Conservation (phyloP, 2,797 vertebrate species). For the Coilia nasus region DNA sequence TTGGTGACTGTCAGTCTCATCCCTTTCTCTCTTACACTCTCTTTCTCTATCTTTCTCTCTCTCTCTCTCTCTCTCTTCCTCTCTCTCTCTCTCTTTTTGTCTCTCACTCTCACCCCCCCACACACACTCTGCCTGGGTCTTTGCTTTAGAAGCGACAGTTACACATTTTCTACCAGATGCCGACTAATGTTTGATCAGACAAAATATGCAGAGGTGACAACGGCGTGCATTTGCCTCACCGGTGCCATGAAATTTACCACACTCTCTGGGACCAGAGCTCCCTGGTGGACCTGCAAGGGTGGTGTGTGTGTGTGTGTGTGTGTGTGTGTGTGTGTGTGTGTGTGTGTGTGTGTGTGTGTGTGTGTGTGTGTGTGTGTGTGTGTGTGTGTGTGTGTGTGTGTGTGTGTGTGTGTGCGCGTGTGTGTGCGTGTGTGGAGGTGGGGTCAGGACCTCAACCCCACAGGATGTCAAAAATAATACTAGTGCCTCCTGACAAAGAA, state of each 20-base stretch:
- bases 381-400: too few species aligned
- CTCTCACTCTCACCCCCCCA: neutral
- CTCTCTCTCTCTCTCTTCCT: neutral
- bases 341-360: too few species aligned
- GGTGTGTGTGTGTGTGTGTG: too few species aligned
- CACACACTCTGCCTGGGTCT: slow-evolving; percentile 75
- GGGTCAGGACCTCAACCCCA: slow-evolving; percentile 71
- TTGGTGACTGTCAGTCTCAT: neutral
- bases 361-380: too few species aligned
- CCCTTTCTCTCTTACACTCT: neutral
- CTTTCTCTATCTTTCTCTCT: neutral
- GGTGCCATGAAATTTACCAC: slow-evolving; percentile 91
- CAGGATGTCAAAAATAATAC: slow-evolving; percentile 89
- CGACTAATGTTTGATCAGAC: slow-evolving; percentile 94
- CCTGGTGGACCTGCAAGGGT: slow-evolving; percentile 81
- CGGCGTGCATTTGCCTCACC: slow-evolving; percentile 86
- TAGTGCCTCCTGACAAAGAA: slow-evolving; percentile 58
- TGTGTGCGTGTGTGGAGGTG: neutral
- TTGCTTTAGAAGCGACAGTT: slow-evolving; percentile 81
- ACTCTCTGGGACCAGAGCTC: slow-evolving; percentile 73
- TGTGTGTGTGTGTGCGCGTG: too few species aligned
- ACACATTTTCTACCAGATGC: slow-evolving; percentile 88
- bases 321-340: too few species aligned
- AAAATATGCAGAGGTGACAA: slow-evolving; percentile 95
- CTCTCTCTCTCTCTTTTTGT: neutral